Conservation (phyloP, 1,140 invertebrate species). For the Potamilus streckersoni region DNA sequence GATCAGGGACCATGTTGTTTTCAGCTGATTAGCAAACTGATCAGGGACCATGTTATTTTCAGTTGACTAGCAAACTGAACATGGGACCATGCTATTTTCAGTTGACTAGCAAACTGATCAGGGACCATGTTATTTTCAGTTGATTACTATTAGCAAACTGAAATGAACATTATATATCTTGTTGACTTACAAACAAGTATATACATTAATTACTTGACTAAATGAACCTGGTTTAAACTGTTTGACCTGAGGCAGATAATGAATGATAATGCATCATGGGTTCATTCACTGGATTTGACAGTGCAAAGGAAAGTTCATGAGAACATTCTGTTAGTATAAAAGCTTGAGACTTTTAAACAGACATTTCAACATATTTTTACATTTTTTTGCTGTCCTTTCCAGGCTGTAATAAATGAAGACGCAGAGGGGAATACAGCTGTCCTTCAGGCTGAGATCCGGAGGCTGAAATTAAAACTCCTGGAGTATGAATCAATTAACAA, state of each 20-base stretch:
- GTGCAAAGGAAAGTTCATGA: neutral
- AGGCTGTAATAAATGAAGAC: constrained; percentile 66
- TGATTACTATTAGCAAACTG: no score
- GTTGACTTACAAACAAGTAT: no score
- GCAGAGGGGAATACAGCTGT: constrained; percentile 53
- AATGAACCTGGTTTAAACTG: no score
- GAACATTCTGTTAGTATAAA: neutral
- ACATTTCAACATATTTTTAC: neutral
- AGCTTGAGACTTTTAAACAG: neutral
- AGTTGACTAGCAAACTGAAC: no score
- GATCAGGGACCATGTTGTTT: no score
- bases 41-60: no score
- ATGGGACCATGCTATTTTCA: no score
- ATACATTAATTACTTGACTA: no score
- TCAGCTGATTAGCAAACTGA: no score
- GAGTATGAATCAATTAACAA: neutral
- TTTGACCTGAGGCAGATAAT: neutral
- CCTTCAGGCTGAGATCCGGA: constrained; percentile 57
- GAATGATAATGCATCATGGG: neutral
- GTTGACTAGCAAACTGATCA: no score
- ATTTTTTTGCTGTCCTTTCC: constrained; percentile 9
- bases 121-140: no score
- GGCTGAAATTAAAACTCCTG: constrained; percentile 46
- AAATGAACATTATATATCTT: no score
- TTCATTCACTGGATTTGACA: neutral